A percentile compares a stretch with the other conserved stretches of the same genome.
phyloP scores from a whole-genome alignment of 1,140 invertebrate genomes.

The Ceratitis capitata region DNA sequence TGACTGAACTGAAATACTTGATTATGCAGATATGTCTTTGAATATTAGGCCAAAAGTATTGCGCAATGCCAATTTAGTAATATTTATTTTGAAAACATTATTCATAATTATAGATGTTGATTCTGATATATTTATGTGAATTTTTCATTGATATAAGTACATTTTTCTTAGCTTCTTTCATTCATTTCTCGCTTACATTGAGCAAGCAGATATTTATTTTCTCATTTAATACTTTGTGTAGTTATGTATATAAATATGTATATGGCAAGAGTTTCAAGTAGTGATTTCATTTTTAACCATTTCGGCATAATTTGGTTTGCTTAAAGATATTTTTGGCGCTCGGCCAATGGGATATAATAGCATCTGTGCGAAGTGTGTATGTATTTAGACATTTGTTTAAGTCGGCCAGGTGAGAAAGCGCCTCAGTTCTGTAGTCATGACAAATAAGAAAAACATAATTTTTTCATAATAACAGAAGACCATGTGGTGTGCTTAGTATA shows the following conservation, averaged over 20 bases:
- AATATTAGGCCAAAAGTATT: neutral
- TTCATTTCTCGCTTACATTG: neutral
- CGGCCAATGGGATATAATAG: neutral
- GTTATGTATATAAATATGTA: neutral
- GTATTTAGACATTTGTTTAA: neutral
- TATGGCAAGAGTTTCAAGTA: neutral
- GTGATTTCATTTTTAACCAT: neutral
- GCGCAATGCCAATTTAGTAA: neutral
- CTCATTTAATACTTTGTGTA: neutral
- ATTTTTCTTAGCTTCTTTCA: neutral
- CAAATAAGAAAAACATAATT: neutral
- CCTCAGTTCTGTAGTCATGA: neutral
- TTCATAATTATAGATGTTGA: neutral
- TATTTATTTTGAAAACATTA: neutral
- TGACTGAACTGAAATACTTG: neutral
- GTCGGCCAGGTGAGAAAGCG: neutral
- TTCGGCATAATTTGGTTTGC: neutral
- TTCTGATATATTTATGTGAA: neutral
- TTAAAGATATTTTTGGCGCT: neutral
- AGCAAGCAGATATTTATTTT: neutral
- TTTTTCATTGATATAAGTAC: neutral
- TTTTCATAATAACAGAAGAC: neutral
- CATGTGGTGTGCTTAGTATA: no score
- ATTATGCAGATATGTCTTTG: neutral
- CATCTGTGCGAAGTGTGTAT: neutral